Conservation (phyloP, 2,113 vertebrate genomes). For the Collichthys lucidus region DNA sequence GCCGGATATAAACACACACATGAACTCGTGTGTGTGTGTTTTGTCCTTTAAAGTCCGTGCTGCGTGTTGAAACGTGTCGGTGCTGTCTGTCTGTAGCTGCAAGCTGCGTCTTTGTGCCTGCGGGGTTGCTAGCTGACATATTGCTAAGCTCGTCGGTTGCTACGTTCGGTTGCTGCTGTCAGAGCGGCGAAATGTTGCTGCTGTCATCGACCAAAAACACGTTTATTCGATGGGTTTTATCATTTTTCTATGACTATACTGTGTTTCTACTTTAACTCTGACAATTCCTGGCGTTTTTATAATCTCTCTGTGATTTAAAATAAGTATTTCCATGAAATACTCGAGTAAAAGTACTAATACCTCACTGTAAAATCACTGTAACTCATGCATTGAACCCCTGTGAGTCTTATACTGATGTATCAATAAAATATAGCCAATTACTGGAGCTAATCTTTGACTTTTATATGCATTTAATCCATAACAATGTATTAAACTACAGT, state of each 20-base stretch:
- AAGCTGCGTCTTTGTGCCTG: conserved; percentile 74
- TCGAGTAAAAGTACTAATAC: no score
- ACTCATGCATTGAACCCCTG: no score
- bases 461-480: no score
- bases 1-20: background rate
- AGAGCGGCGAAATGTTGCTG: conserved; percentile 17
- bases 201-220: conserved; percentile 5
- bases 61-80: background rate
- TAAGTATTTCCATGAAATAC: background rate
- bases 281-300: no score
- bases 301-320: background rate
- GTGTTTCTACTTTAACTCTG: background rate
- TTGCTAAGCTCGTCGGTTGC: conserved; percentile 58
- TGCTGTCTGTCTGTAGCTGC: conserved; percentile 6
- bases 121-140: conserved; percentile 71
- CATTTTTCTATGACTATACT: background rate
- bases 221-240: background rate
- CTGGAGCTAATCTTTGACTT: no score
- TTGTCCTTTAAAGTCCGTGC: background rate
- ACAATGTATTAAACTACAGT: no score
- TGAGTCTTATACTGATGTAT: no score
- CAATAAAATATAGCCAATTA: no score
- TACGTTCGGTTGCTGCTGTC: conserved; percentile 41
- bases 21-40: background rate
- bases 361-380: no score